phyloP scores from a whole-genome alignment of 2,113 vertebrate genomes.

The Datnioides undecimradiatus region DNA sequence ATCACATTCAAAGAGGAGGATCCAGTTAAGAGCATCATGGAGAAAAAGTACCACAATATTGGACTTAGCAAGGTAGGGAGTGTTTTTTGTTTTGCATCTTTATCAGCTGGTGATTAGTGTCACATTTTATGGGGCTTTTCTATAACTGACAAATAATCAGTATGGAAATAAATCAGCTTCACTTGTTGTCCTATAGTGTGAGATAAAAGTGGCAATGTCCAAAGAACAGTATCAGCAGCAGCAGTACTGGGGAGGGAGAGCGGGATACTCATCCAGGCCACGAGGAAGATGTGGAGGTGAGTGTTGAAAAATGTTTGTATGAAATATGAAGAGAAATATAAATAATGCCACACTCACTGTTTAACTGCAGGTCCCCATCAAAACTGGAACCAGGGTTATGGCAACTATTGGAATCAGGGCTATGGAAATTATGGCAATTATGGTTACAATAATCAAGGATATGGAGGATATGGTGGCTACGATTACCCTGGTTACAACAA shows the following conservation, averaged over 20 bases:
- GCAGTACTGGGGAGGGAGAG: constrained; percentile 96
- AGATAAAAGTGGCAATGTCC: constrained; percentile 99
- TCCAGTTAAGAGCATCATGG: constrained; percentile 97
- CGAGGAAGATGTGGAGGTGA: constrained; percentile 91
- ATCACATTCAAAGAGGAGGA: constrained; percentile 99
- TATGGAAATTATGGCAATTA: constrained; percentile 94
- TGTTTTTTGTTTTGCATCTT: no score
- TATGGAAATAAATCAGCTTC: neutral
- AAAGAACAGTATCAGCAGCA: constrained; percentile 99
- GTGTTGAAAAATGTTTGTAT: constrained; percentile 2
- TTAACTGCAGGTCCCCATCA: constrained; percentile 91
- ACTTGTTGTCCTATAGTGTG: constrained; percentile 86
- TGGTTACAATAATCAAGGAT: constrained; percentile 97
- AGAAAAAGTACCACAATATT: constrained; percentile 99
- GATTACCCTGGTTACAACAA: constrained; percentile 99
- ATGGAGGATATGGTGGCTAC: constrained; percentile 96
- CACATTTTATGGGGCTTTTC: neutral
- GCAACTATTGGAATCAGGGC: constrained; percentile 98
- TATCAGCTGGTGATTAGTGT: neutral
- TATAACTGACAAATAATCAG: neutral
- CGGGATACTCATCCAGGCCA: constrained; percentile 90
- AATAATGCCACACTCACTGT: neutral
- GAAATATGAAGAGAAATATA: neutral
- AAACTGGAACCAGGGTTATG: constrained; percentile 98
- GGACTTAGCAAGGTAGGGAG: constrained; percentile 95